These are phyloP conservation scores for Brachyrhaphis roseni DNA, from an alignment of 2,797 vertebrate species.

Conservation along the genomic window DNA sequence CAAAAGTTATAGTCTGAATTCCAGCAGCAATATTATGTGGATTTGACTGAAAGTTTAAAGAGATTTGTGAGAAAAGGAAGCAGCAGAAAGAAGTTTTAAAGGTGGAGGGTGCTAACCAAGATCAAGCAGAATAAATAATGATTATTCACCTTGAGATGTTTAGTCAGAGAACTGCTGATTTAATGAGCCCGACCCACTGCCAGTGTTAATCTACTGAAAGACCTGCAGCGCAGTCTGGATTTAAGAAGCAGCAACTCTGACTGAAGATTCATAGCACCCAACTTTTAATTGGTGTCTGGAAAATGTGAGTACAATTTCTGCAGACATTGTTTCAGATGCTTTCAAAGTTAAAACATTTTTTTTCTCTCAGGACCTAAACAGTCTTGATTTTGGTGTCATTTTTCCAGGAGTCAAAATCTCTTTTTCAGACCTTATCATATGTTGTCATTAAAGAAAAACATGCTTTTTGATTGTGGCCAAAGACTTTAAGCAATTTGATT, in stretches of 20 bases:
- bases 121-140: slow-evolving; percentile 11
- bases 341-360: neutral
- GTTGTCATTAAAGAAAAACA: neutral
- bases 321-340: neutral
- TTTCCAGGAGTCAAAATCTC: neutral
- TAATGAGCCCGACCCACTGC: neutral
- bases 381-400: neutral
- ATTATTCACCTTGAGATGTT: slow-evolving; percentile 49
- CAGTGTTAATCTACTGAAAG: neutral
- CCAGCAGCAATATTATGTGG: neutral
- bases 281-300: neutral
- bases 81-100: neutral
- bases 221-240: neutral
- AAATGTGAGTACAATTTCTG: neutral
- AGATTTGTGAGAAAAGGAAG: neutral
- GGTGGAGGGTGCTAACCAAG: neutral
- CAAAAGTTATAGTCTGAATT: neutral
- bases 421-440: neutral
- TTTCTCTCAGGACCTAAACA: neutral
- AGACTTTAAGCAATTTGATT: neutral
- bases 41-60: slow-evolving; percentile 3
- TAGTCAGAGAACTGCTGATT: slow-evolving; percentile 20
- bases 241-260: neutral
- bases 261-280: neutral
- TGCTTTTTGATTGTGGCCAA: neutral